Evolutionary conservation across 2,797 vertebrate species (phyloP).

Genomic region (Anniella stebbinsi): DNA sequence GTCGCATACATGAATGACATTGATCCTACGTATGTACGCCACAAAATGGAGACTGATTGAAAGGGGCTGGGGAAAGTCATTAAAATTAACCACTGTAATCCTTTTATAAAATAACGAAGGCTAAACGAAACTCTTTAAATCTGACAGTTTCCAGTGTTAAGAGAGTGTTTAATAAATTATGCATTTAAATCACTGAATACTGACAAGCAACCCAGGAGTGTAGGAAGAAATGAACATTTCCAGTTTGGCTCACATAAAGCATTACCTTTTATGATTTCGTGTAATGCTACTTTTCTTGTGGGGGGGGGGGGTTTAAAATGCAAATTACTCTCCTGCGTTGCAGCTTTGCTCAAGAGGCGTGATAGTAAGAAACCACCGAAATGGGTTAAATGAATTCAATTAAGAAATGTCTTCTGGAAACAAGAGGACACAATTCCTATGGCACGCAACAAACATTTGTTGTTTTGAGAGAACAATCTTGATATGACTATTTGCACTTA

Average conservation of each 20-base stretch:
- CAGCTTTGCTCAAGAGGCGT: constrained; percentile 41
- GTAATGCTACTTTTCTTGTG: constrained; percentile 43
- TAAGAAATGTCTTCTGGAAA: constrained; percentile 56
- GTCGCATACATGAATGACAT: background rate
- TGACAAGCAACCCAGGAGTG: constrained; percentile 16
- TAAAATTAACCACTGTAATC: constrained; percentile 42
- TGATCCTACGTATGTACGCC: constrained; percentile 11
- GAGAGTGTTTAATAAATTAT: constrained; percentile 61
- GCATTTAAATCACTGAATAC: constrained; percentile 53
- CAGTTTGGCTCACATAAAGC: constrained; percentile 56
- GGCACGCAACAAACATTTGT: constrained; percentile 52
- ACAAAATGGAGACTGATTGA: background rate
- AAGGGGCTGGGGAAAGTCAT: constrained; percentile 34
- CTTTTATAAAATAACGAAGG: constrained; percentile 44
- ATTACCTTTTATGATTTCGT: constrained; percentile 29
- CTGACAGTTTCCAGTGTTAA: constrained; percentile 39
- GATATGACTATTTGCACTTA: constrained; percentile 50
- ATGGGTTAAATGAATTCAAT: constrained; percentile 51
- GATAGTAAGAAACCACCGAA: constrained; percentile 23
- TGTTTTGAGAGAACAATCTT: constrained; percentile 58
- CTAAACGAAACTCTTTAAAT: constrained; percentile 45
- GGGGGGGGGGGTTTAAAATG: background rate
- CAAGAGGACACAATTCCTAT: constrained; percentile 50
- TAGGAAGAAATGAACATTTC: constrained; percentile 44
- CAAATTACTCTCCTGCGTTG: background rate